Percentiles rank a stretch among this genome's conserved stretches.
These are phyloP conservation scores for Acyrthosiphon pisum DNA, from an alignment of 1,140 invertebrate genomes.

Conservation along the genomic window DNA sequence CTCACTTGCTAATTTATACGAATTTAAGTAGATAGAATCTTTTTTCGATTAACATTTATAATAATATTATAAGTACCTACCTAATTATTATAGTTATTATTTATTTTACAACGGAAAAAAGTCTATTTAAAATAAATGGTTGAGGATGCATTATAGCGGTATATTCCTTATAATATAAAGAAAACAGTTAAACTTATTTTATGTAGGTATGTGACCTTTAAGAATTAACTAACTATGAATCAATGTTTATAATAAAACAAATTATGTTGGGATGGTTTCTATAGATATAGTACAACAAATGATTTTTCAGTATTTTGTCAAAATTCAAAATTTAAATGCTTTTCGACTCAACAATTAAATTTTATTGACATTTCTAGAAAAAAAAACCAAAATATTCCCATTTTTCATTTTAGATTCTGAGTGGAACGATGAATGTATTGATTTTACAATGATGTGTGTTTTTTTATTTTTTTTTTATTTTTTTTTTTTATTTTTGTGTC, in stretches of 20 bases:
- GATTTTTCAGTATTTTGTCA: no score
- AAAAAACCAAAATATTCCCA: no score
- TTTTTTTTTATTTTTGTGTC: no score
- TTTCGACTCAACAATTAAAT: no score
- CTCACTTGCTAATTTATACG: neutral
- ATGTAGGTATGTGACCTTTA: neutral
- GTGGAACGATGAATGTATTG: no score
- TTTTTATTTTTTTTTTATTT: no score
- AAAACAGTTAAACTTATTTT: neutral
- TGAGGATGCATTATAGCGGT: neutral
- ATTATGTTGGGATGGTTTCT: neutral
- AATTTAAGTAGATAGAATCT: neutral
- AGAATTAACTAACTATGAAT: neutral
- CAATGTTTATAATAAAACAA: constrained; percentile 7
- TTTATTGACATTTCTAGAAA: no score
- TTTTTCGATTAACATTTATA: neutral
- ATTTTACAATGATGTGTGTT: no score
- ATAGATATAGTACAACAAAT: neutral
- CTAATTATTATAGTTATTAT: neutral
- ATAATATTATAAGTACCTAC: no score
- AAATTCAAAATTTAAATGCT: no score
- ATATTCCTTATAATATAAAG: neutral
- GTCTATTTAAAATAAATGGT: neutral
- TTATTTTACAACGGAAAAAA: neutral
- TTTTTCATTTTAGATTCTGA: no score